These are phyloP conservation scores for Sminthurides aquaticus DNA, from an alignment of 2,888 invertebrate species.

Conservation along the genomic window DNA sequence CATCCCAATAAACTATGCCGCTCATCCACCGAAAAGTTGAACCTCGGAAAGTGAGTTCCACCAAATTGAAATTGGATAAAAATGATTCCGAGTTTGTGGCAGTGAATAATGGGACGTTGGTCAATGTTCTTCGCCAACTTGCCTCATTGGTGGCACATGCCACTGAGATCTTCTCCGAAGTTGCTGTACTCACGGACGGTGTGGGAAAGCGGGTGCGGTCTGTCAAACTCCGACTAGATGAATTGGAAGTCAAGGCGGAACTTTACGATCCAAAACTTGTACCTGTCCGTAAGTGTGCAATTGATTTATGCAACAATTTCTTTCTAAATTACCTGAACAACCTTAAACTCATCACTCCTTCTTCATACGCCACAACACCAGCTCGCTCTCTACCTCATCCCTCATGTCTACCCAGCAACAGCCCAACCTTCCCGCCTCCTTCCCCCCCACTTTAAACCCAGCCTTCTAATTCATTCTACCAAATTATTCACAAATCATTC, in stretches of 20 bases:
- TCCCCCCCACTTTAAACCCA: no score
- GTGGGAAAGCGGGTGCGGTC: conserved; percentile 66
- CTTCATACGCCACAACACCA: not conserved
- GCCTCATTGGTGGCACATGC: conserved; percentile 75
- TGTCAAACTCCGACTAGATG: conserved; percentile 62
- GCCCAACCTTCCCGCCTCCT: no score
- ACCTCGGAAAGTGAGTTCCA: conserved; percentile 34
- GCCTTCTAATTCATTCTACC: no score
- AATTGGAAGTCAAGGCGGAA: conserved; percentile 63
- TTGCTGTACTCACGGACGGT: conserved; percentile 65
- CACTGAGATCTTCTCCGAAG: conserved; percentile 75
- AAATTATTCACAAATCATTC: conserved; percentile 4
- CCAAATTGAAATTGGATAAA: conserved; percentile 38
- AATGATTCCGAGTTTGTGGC: conserved; percentile 63
- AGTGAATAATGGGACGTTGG: conserved; percentile 76
- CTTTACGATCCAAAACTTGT: conserved; percentile 79
- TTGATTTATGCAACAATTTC: conserved; percentile 29
- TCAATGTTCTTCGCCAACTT: conserved; percentile 74
- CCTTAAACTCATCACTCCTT: not conserved
- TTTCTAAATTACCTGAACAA: not conserved
- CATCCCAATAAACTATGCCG: conserved; percentile 28
- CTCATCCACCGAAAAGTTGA: conserved; percentile 34
- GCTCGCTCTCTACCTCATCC: not conserved
- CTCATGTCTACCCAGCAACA: no score
- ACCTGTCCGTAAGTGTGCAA: conserved; percentile 79